Conservation (phyloP, 2,888 invertebrate genomes). For the Catocala sponsa region DNA sequence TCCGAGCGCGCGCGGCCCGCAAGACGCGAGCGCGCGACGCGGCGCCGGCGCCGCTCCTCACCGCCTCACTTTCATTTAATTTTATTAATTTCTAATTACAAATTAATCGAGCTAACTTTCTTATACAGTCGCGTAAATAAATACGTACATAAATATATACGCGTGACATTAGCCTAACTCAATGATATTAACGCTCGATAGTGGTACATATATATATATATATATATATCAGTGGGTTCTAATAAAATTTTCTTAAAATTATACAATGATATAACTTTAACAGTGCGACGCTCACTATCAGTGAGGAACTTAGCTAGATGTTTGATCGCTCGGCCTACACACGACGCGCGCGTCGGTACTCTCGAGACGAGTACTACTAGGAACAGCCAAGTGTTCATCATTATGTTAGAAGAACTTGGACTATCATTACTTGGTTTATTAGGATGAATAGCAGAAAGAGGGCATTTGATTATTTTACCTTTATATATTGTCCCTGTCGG, state of each 20-base stretch:
- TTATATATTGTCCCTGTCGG: conserved; percentile 11
- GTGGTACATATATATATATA: conserved; percentile 48
- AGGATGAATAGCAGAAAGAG: too few species aligned
- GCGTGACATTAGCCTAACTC: conserved; percentile 56
- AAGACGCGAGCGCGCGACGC: conserved; percentile 12
- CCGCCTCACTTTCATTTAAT: conserved; percentile 55
- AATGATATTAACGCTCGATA: conserved; percentile 60
- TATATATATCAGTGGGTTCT: conserved; percentile 52
- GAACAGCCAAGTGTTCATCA: too few species aligned
- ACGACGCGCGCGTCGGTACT: conserved; percentile 1
- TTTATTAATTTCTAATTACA: conserved; percentile 54
- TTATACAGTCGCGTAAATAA: conserved; percentile 54
- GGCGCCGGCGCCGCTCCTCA: conserved; percentile 44
- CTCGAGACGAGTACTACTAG: not conserved
- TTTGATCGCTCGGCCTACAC: conserved; percentile 27
- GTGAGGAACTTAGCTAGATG: conserved; percentile 49
- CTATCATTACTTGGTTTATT: not conserved
- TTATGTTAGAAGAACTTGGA: not conserved
- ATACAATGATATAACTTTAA: conserved; percentile 62
- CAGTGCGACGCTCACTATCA: conserved; percentile 47
- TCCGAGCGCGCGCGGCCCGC: conserved; percentile 22
- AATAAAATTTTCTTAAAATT: conserved; percentile 64
- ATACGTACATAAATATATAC: conserved; percentile 40
- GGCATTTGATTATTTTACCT: not conserved
- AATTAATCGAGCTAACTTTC: conserved; percentile 54